phyloP scores from a whole-genome alignment of 2,113 vertebrate genomes.

The Psittacara wagleri region DNA sequence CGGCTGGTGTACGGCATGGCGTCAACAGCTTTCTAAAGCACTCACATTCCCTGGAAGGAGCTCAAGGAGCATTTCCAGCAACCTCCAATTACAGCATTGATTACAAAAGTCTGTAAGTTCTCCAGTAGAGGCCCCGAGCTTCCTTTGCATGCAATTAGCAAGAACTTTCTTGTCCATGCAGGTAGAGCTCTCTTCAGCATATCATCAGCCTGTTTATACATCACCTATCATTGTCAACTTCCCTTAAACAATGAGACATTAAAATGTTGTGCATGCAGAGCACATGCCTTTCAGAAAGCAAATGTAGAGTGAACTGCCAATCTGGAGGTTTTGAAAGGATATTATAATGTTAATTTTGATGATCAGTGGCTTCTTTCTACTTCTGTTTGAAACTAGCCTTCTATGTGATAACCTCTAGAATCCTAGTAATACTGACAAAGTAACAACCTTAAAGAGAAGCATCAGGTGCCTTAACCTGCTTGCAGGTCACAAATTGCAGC shows the following conservation, averaged over 20 bases:
- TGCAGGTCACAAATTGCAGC: not conserved
- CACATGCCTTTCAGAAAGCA: not conserved
- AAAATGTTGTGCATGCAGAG: not conserved
- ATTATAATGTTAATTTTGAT: not conserved
- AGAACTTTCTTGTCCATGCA: not conserved
- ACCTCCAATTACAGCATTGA: slow-evolving; percentile 39
- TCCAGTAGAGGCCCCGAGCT: not conserved
- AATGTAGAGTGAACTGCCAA: not conserved
- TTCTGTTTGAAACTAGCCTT: not conserved
- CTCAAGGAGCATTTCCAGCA: slow-evolving; percentile 27
- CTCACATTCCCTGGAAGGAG: slow-evolving; percentile 22
- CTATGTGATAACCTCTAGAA: not conserved
- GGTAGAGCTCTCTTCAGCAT: not conserved
- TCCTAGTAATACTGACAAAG: not conserved
- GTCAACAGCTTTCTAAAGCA: slow-evolving; percentile 5
- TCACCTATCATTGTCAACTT: not conserved
- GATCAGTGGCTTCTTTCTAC: not conserved
- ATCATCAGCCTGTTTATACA: not conserved
- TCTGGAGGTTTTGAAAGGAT: not conserved
- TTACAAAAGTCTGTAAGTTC: slow-evolving; percentile 25
- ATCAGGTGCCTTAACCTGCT: not conserved
- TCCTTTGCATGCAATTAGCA: not conserved
- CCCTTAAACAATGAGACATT: not conserved
- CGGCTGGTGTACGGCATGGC: not conserved
- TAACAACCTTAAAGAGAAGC: not conserved